phyloP scores from a whole-genome alignment of 2,113 vertebrate genomes.

The Crotalus viridis region DNA sequence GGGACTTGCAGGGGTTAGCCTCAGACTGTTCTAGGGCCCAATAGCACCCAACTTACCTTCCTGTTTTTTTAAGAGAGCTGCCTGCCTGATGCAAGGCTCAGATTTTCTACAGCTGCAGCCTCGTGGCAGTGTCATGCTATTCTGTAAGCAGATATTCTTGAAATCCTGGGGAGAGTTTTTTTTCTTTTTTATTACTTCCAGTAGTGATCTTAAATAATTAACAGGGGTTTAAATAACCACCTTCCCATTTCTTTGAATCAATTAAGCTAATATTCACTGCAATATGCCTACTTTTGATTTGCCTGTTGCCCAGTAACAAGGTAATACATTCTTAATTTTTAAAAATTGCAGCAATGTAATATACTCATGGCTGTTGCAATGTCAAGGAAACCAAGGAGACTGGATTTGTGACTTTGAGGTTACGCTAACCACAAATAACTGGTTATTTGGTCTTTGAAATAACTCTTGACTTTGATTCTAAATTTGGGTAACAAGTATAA shows the following conservation, averaged over 20 bases:
- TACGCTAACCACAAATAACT: background rate
- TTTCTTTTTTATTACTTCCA: background rate
- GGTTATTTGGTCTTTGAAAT: background rate
- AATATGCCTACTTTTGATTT: background rate
- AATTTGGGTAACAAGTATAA: background rate
- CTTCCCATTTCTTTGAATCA: slow-evolving; percentile 14
- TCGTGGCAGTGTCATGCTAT: background rate
- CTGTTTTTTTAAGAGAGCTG: background rate
- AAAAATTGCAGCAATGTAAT: background rate
- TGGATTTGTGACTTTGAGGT: background rate
- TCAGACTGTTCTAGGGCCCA: background rate
- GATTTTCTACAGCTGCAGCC: too few species aligned
- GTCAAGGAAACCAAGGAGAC: background rate
- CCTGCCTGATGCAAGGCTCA: background rate
- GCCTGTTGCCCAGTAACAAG: background rate
- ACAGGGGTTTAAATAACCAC: background rate
- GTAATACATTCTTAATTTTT: slow-evolving; percentile 2
- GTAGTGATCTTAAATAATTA: slow-evolving; percentile 7
- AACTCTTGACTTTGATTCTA: background rate
- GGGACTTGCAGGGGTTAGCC: background rate
- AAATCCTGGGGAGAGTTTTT: too few species aligned
- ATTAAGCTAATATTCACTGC: slow-evolving; percentile 5
- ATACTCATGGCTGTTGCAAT: background rate
- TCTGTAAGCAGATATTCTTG: background rate
- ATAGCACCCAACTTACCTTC: background rate